Base-by-base conservation (phyloP, 2,113 vertebrate genomes). In the Gymnocephalus cernua region DNA sequence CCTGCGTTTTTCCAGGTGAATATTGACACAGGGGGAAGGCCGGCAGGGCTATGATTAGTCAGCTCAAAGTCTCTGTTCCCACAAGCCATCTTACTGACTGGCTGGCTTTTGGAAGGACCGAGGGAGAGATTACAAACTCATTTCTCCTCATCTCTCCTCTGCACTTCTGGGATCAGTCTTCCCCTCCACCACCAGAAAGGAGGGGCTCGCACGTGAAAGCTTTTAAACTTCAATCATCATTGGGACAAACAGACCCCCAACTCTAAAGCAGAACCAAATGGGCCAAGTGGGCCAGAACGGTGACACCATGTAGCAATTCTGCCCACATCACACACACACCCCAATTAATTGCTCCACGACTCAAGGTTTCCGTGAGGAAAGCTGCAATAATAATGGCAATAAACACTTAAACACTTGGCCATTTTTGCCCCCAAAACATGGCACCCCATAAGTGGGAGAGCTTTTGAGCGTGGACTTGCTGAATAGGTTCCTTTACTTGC, bases 1-100 rank as follows among this genome's bases (percentile, higher is more conserved):
- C 32, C 25, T 32, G 62, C 77, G 86, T 90, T 89, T 89, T 88
- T 86, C 81, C 88, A 89, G 76, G 90, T 89, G 76, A 77, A 76
- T 86, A 90, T 71, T 87, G 85, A 91, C 84, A 82, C 35, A 61
- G 27, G 66, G 66, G 7, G 63, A 72, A 78, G 64, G 86, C 72
- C 8, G 15, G 21, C 71, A 81, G 79, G 62, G 50, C 82, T 89
- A 71, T 88, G 88, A 88, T 92, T 91, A 90, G 79, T 77, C 54
- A 14, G 53, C 41, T 72, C 66, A 6, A 93, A 91, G 76, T 73
- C 59, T 78, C 74, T 79, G 77, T 81, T 81, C 69, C 67, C 35
- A 5, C 70, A 78, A 76, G 81, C 83, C 87, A 85, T 53, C 27
- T 77, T 80, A 86, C 88, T 90, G 85, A 90, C 82, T 90, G 85